Evolutionary conservation across 2,113 vertebrate species (phyloP).

Genomic region (Anolis sagrei): DNA sequence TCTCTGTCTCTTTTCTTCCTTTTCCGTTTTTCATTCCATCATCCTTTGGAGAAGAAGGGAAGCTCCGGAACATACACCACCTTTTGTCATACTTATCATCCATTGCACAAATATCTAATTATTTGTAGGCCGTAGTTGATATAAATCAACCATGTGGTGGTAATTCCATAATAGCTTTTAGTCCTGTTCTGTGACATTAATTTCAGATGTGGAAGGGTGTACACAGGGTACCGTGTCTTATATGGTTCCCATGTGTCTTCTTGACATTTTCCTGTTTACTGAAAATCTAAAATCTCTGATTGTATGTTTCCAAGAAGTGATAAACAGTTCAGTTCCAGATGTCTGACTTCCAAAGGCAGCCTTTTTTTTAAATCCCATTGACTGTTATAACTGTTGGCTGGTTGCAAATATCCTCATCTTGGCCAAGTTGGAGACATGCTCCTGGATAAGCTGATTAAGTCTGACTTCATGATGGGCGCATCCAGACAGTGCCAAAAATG

Average conservation of each 20-base stretch:
- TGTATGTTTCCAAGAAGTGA: neutral
- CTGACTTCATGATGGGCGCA: too few species aligned
- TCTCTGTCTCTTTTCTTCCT: neutral
- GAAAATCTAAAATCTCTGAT: neutral
- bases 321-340: neutral
- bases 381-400: neutral
- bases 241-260: neutral
- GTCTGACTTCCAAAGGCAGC: neutral
- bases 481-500: too few species aligned
- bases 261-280: neutral
- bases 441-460: neutral
- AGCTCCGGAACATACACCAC: neutral
- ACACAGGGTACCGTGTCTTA: neutral
- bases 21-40: too few species aligned
- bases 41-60: too few species aligned
- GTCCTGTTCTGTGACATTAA: neutral
- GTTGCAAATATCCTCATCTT: neutral
- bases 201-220: neutral
- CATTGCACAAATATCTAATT: too few species aligned
- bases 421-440: neutral
- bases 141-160: neutral
- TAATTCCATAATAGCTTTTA: neutral
- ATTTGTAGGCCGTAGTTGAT: neutral
- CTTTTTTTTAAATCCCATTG: neutral
- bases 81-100: too few species aligned